These are phyloP conservation scores for Ophion ellenae DNA, from an alignment of 2,888 invertebrate species.

Conservation along the genomic window DNA sequence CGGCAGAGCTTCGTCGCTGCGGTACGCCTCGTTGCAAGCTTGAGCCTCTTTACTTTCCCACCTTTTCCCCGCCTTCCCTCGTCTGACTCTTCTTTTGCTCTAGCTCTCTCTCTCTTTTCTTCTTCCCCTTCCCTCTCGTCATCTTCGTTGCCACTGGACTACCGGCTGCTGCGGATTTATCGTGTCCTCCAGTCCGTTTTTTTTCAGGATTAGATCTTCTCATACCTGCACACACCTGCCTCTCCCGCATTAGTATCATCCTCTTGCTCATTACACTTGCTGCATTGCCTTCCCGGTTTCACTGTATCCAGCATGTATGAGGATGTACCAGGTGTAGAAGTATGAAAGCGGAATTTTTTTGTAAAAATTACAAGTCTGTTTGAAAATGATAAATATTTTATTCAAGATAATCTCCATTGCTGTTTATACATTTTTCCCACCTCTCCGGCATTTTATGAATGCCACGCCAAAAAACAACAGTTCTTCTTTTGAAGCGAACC, in stretches of 20 bases:
- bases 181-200: conserved; percentile 22
- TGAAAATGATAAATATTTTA: too few species aligned
- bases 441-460: too few species aligned
- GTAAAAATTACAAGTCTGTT: too few species aligned
- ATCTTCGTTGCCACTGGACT: conserved; percentile 44
- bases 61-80: conserved; percentile 35
- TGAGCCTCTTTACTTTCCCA: conserved; percentile 55
- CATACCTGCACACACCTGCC: conserved; percentile 72
- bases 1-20: conserved; percentile 28
- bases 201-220: conserved; percentile 42
- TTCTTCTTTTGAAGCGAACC: too few species aligned
- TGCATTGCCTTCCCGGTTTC: conserved; percentile 9
- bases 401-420: too few species aligned
- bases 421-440: too few species aligned
- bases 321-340: too few species aligned
- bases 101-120: conserved; percentile 16
- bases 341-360: too few species aligned
- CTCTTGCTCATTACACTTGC: conserved; percentile 52
- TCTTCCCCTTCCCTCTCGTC: conserved; percentile 33
- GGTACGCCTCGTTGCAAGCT: conserved; percentile 43
- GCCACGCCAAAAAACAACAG: too few species aligned
- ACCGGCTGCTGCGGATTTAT: conserved; percentile 40
- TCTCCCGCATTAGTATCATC: conserved; percentile 68
- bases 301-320: background rate
- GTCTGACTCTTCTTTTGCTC: background rate